Conservation (phyloP, 2,888 invertebrate species). For the Amblyteles armatorius region DNA sequence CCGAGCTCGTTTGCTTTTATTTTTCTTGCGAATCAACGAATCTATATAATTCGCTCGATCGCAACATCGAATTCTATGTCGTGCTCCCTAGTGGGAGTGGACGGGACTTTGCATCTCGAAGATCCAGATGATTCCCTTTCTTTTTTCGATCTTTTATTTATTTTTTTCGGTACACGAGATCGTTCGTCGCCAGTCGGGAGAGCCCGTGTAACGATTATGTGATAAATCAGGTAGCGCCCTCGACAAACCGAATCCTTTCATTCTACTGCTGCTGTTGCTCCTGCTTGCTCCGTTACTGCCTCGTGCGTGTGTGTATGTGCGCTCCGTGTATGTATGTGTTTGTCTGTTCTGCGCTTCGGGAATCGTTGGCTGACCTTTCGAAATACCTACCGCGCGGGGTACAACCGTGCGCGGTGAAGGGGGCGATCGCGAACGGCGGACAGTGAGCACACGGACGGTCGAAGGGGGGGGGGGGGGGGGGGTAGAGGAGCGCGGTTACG, state of each 20-base stretch:
- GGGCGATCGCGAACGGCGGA: conserved; percentile 40
- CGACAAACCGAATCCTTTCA: conserved; percentile 54
- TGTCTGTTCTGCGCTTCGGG: conserved; percentile 67
- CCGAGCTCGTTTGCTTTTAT: neutral
- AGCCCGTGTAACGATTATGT: conserved; percentile 49
- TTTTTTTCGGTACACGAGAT: conserved; percentile 23
- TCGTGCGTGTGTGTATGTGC: conserved; percentile 1
- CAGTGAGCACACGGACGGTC: neutral
- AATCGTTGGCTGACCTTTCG: conserved; percentile 73
- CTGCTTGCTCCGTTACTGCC: conserved; percentile 44
- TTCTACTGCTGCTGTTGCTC: conserved; percentile 33
- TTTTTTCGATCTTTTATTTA: neutral
- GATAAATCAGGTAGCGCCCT: conserved; percentile 58
- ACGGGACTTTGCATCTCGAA: conserved; percentile 7
- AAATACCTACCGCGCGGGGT: conserved; percentile 65
- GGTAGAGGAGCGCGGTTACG: conserved; percentile 56
- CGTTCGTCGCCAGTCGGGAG: conserved; percentile 16
- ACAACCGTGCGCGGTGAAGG: conserved; percentile 57
- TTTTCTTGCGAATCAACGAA: neutral
- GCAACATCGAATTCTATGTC: neutral
- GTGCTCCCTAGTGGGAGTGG: neutral
- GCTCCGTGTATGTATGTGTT: neutral
- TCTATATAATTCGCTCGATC: neutral
- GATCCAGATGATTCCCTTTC: conserved; percentile 36
- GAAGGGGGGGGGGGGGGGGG: neutral